A percentile compares a stretch with the other conserved stretches of the same genome.
These are phyloP conservation scores for Antrozous pallidus DNA, from an alignment of 2,797 vertebrate genomes.

Conservation along the genomic window DNA sequence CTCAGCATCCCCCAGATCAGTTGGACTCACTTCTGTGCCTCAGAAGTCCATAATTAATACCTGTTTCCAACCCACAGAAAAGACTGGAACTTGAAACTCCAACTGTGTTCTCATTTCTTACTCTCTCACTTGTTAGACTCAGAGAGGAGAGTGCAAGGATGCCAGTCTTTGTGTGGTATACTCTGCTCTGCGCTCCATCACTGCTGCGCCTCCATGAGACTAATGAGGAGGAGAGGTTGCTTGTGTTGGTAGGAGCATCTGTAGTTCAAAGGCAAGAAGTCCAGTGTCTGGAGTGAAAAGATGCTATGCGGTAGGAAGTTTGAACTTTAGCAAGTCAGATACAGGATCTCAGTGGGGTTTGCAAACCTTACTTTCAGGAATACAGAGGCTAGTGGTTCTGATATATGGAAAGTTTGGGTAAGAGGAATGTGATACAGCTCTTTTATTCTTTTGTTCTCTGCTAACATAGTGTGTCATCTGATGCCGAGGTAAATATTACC, in stretches of 20 bases:
- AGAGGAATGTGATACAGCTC: not conserved
- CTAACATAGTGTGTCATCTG: not conserved
- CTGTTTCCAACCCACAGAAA: not conserved
- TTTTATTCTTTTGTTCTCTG: not conserved
- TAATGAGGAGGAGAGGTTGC: fast-evolving
- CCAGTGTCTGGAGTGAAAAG: not conserved
- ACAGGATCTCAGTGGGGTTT: not conserved
- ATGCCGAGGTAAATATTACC: not conserved
- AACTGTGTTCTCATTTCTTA: not conserved
- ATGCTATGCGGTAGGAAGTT: fast-evolving
- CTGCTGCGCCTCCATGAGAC: not conserved
- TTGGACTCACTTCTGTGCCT: not conserved
- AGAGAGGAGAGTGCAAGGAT: not conserved
- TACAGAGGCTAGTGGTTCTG: not conserved
- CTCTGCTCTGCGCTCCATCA: fast-evolving
- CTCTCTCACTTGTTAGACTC: not conserved
- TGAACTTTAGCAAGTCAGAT: not conserved
- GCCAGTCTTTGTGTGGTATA: fast-evolving
- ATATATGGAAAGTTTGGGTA: not conserved
- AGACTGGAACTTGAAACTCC: not conserved
- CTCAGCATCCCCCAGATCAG: not conserved
- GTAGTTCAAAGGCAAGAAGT: not conserved
- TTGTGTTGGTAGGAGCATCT: not conserved
- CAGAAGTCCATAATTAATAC: not conserved
- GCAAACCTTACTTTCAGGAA: not conserved